Base-by-base conservation (phyloP, 2,113 vertebrate species). In the Centropus bengalensis region DNA sequence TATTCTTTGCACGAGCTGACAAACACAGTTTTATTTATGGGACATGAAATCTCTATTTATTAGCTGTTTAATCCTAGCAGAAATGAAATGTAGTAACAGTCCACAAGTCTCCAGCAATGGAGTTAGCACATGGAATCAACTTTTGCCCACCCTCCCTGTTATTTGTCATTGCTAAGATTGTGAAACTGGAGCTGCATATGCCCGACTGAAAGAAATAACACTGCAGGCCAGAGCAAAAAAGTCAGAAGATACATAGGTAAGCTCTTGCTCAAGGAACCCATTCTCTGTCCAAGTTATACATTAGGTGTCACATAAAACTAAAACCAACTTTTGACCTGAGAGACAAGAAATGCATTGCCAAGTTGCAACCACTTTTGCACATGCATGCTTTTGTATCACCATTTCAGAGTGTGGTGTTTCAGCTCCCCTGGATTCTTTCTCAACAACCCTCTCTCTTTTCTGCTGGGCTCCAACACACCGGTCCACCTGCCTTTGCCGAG, bases 241-340 rank as follows among this genome's bases (percentile, higher is more conserved):
- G 28, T 5, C 32, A n/a, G 45, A 54, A 85, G 54, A 64, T 85
- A 76, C 15, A 5, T 3, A 36, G 44, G 67, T n/a, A 58, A 64
- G 9, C 27, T 36, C 63, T 73, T 1, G 3, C 54, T 56, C 26
- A 27, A 63, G 58, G 24, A 75, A 4, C 52, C 32, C 45, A 0
- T 12, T 7, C 47, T 33, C 9, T 0, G 0, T 73, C n/a, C 51
- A 67, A 5, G 27, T 87, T 52, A 21, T 4, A 3, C 5, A 20
- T 24, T 60, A 30, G 21, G 12, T 3, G 2, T 47, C 36, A 28
- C 24, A 77, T 67, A 45, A 83, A 92, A 66, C 38, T n/a, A 42
- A 66, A 80, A 58, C 1, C 18, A 56, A 3, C 27, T 9, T 4
- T 36, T 76, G 62, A 52, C 32, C 24, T 4, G 15, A 60, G 45